Evolutionary conservation across 2,797 vertebrate genomes (phyloP).

Genomic region (Manis crassicaudata): DNA sequence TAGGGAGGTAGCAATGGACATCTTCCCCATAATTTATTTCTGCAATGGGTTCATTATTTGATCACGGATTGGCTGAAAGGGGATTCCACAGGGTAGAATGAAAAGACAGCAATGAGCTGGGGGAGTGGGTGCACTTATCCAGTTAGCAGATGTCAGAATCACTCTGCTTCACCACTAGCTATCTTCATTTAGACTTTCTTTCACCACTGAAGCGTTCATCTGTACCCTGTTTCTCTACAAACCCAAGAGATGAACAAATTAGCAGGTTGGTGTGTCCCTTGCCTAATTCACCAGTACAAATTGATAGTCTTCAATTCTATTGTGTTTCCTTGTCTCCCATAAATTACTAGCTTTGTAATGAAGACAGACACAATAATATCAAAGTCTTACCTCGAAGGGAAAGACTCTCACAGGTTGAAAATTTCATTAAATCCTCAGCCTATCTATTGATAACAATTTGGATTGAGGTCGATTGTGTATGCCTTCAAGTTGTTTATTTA

Average conservation of each 20-base stretch:
- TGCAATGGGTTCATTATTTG: conserved; percentile 43
- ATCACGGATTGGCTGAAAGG: conserved; percentile 28
- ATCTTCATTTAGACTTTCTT: not conserved
- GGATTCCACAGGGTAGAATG: not conserved
- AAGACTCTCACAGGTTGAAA: not conserved
- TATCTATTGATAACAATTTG: not conserved
- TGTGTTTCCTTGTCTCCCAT: not conserved
- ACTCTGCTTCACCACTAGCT: conserved; percentile 6
- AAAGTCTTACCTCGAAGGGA: not conserved
- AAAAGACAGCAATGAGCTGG: not conserved
- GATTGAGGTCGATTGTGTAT: not conserved
- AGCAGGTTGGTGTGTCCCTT: not conserved
- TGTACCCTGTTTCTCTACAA: not conserved
- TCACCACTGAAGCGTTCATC: not conserved
- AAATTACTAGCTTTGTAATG: not conserved
- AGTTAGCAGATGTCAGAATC: conserved; percentile 54
- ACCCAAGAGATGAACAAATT: not conserved
- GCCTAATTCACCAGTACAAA: not conserved
- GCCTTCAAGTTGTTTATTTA: not conserved
- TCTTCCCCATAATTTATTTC: conserved; percentile 44
- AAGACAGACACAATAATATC: not conserved
- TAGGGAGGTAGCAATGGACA: conserved; percentile 55
- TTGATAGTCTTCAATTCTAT: not conserved
- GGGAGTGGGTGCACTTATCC: not conserved
- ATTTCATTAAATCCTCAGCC: not conserved